These are phyloP conservation scores for Okamejei kenojei DNA, from an alignment of 2,797 vertebrate species.

Conservation along the genomic window DNA sequence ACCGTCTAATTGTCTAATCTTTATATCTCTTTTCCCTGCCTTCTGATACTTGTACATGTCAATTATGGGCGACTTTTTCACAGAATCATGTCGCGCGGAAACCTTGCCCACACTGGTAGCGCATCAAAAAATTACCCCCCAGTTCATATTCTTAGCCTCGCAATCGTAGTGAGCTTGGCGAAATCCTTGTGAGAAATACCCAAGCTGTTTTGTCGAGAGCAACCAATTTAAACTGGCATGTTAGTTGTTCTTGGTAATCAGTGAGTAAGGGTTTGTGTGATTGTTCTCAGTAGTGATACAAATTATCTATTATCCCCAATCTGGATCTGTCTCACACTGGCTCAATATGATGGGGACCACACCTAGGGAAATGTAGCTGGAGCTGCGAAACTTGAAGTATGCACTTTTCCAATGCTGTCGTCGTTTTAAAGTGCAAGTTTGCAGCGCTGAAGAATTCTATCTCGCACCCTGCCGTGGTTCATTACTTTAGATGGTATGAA, in stretches of 20 bases:
- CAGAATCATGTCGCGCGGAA: not conserved
- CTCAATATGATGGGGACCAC: not conserved
- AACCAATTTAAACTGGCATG: not conserved
- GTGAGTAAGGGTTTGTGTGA: not conserved
- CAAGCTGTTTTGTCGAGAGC: not conserved
- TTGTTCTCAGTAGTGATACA: not conserved
- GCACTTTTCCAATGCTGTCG: not conserved
- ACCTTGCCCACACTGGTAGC: not conserved
- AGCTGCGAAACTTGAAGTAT: constrained; percentile 19
- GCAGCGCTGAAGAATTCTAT: too few species aligned
- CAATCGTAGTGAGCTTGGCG: not conserved
- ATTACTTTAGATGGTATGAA: not conserved
- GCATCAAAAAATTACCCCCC: too few species aligned
- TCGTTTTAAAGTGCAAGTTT: not conserved
- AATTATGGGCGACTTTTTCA: too few species aligned
- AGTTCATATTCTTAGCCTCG: too few species aligned
- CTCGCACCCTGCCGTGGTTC: not conserved
- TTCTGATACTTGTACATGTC: not conserved
- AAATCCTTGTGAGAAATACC: not conserved
- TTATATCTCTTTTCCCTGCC: not conserved
- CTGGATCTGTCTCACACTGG: not conserved
- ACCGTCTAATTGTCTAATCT: not conserved
- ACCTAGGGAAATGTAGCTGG: too few species aligned
- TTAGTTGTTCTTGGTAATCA: not conserved
- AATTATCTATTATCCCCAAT: not conserved